A percentile compares a stretch with the other conserved stretches of the same genome.
Conservation (phyloP, 2,113 vertebrate genomes). For the Platichthys flesus region DNA sequence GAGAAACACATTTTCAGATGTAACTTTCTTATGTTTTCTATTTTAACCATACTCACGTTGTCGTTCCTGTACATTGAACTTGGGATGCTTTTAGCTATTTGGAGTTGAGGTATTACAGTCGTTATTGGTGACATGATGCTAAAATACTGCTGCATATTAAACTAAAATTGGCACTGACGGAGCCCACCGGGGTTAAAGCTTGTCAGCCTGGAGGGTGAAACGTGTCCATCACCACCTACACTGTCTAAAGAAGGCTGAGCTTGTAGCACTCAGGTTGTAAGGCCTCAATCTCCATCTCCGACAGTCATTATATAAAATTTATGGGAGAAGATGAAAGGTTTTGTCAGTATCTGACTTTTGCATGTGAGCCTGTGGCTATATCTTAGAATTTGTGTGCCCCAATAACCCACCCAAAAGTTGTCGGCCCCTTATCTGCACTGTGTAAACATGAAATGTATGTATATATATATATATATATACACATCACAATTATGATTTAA, state of each 20-base stretch:
- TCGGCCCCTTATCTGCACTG: not conserved
- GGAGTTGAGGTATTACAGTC: not conserved
- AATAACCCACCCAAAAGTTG: not conserved
- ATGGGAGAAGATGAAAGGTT: not conserved
- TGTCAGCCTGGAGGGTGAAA: not conserved
- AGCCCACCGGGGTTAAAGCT: not conserved
- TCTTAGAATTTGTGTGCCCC: not conserved
- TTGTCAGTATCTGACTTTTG: not conserved
- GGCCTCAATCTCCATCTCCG: not conserved
- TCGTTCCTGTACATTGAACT: no score
- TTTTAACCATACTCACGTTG: no score
- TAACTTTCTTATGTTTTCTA: no score
- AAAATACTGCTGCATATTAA: not conserved
- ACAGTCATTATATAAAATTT: not conserved
- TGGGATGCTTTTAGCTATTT: no score
- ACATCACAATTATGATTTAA: no score
- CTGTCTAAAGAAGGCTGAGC: not conserved
- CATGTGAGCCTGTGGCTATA: not conserved
- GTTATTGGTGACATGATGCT: not conserved
- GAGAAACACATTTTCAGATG: not conserved
- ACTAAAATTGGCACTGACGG: not conserved
- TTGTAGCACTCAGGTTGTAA: not conserved
- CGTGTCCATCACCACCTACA: not conserved
- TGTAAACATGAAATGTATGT: no score
- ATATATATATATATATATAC: no score